Conservation (phyloP, 1,140 invertebrate species). For the Nylanderia fulva region DNA sequence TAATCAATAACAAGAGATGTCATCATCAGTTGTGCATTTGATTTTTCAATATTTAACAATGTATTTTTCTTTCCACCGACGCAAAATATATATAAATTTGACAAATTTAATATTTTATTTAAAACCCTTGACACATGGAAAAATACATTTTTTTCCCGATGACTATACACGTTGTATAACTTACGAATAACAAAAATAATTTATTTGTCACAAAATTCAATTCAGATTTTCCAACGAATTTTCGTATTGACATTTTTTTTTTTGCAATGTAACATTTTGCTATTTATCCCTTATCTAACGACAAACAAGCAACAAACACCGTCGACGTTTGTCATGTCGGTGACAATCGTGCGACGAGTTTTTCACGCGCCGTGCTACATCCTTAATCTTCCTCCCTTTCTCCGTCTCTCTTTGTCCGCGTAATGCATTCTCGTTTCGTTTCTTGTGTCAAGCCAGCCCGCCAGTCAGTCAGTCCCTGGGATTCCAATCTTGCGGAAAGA, state of each 20-base stretch:
- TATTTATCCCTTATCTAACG: background rate
- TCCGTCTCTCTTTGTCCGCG: constrained; percentile 1
- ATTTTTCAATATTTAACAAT: background rate
- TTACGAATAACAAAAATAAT: background rate
- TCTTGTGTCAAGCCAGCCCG: constrained; percentile 29
- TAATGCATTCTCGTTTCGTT: constrained; percentile 40
- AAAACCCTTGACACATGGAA: background rate
- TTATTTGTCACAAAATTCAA: background rate
- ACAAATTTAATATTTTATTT: constrained; percentile 1
- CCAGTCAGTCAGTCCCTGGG: constrained; percentile 30
- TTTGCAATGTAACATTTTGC: background rate
- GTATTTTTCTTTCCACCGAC: background rate
- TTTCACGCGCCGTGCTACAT: constrained; percentile 13
- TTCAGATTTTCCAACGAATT: background rate
- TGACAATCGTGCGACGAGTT: constrained; percentile 17
- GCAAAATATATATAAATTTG: constrained; percentile 25
- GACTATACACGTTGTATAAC: background rate
- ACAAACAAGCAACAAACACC: constrained; percentile 17
- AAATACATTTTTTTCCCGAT: constrained; percentile 1
- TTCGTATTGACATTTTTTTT: too few relatives aligned
- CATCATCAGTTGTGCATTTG: background rate
- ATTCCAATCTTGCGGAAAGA: constrained; percentile 60
- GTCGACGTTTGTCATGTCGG: constrained; percentile 4
- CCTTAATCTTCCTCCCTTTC: constrained; percentile 36
- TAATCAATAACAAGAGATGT: background rate